Evolutionary conservation across 2,888 invertebrate species (phyloP).

Genomic region (Chymomyza caudatula): DNA sequence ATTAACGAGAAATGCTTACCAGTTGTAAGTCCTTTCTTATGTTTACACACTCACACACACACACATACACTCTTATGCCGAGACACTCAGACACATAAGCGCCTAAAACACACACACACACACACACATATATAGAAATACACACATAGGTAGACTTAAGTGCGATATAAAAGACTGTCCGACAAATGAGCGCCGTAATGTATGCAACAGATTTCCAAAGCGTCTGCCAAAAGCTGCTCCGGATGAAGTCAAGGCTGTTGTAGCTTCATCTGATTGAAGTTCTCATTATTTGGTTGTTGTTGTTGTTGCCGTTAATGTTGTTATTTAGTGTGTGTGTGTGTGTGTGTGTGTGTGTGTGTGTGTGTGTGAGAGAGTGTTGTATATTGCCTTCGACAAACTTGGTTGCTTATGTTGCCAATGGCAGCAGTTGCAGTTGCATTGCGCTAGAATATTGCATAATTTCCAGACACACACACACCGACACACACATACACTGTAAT

Average conservation of each 20-base stretch:
- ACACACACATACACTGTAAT: constrained; percentile 10
- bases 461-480: constrained; percentile 30
- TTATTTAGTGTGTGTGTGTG: constrained; percentile 6
- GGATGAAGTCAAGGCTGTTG: neutral
- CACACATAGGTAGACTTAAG: neutral
- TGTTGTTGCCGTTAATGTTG: constrained; percentile 7
- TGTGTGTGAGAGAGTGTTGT: neutral
- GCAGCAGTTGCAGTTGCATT: constrained; percentile 62
- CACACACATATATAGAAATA: neutral
- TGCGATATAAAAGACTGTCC: neutral
- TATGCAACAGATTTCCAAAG: constrained; percentile 57
- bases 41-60: neutral
- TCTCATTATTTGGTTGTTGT: neutral
- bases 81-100: neutral
- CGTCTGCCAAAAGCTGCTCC: neutral
- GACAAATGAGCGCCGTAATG: constrained; percentile 43
- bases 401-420: constrained; percentile 54
- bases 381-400: constrained; percentile 37
- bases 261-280: neutral
- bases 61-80: neutral
- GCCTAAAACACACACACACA: neutral
- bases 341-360: constrained; percentile 9
- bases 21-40: too few relatives aligned
- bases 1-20: too few relatives aligned
- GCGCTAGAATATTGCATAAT: constrained; percentile 68